phyloP scores from a whole-genome alignment of 2,797 vertebrate genomes.

The Falco novaeseelandiae region DNA sequence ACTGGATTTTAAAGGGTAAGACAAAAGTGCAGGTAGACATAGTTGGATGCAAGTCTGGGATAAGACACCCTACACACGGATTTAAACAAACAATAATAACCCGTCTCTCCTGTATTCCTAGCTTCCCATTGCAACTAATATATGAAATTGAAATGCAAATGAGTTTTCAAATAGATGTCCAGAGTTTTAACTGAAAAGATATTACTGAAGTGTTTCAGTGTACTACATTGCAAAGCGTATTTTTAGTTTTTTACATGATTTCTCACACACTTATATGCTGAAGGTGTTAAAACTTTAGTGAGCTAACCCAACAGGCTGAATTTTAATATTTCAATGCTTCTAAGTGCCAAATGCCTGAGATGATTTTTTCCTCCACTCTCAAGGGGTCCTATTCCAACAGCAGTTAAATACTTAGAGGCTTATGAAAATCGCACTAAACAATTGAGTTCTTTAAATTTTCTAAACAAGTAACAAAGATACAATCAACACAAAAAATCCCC shows the following conservation, averaged over 20 bases:
- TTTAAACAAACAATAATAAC: neutral
- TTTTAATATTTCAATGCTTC: neutral
- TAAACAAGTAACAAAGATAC: neutral
- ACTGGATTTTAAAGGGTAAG: neutral
- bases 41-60: neutral
- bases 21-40: neutral
- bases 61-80: neutral
- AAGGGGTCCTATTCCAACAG: neutral
- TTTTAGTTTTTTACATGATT: neutral
- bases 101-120: neutral
- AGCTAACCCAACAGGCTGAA: neutral
- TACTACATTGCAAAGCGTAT: neutral
- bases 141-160: neutral
- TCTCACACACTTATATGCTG: neutral
- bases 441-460: neutral
- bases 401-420: neutral
- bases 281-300: neutral
- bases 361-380: neutral
- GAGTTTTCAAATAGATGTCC: neutral
- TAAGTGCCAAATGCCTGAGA: neutral
- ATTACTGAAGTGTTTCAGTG: neutral
- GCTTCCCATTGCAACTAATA: neutral
- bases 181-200: neutral
- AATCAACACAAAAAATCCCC: neutral
- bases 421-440: neutral